phyloP scores from a whole-genome alignment of 2,113 vertebrate genomes.

The Chionis minor region DNA sequence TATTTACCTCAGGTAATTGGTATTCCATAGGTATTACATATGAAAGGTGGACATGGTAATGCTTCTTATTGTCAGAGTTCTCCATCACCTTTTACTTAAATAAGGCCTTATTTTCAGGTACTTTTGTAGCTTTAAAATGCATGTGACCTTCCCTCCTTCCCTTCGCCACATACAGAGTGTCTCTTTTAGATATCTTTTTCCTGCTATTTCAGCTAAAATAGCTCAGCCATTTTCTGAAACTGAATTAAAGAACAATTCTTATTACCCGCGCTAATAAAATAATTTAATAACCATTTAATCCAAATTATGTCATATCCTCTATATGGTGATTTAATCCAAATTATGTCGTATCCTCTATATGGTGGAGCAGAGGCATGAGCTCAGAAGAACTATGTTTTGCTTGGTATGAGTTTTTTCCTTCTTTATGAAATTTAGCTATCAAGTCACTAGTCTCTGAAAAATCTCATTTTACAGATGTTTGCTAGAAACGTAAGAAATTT shows the following conservation, averaged over 20 bases:
- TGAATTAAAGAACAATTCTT: neutral
- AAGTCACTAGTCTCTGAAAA: neutral
- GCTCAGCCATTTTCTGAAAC: neutral
- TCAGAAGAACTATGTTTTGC: neutral
- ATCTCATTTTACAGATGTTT: neutral
- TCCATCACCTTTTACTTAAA: neutral
- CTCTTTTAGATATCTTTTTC: neutral
- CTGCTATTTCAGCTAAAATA: neutral
- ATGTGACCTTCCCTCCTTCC: neutral
- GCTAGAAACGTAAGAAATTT: neutral
- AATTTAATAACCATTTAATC: neutral
- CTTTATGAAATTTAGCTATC: neutral
- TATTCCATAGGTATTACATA: neutral
- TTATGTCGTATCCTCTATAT: neutral
- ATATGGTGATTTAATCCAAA: slow-evolving; percentile 12
- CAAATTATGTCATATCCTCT: neutral
- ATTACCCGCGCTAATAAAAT: neutral
- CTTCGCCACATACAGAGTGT: neutral
- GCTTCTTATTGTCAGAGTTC: neutral
- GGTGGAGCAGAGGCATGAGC: neutral
- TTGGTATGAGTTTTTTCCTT: neutral
- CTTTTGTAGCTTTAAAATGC: neutral
- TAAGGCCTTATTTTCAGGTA: neutral
- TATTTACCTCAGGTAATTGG: neutral
- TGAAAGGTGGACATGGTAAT: neutral